These are phyloP conservation scores for Ceramica pisi DNA, from an alignment of 2,888 invertebrate genomes.

Conservation along the genomic window DNA sequence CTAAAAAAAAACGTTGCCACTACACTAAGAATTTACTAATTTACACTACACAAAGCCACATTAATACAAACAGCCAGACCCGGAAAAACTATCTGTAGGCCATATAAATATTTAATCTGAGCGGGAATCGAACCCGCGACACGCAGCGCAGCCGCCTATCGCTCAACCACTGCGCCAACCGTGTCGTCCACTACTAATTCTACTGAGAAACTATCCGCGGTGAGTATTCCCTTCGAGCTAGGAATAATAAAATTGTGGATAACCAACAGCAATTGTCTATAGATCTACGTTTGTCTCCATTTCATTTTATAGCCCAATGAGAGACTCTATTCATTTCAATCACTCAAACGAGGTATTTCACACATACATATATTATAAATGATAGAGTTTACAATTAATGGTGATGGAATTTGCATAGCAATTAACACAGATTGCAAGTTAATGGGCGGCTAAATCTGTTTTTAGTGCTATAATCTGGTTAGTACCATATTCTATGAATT, in stretches of 20 bases:
- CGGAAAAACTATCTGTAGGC: no score
- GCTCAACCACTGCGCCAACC: no score
- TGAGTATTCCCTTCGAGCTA: background rate
- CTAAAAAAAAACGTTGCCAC: no score
- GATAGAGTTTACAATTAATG: constrained; percentile 32
- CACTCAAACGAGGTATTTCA: constrained; percentile 51
- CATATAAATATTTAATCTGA: no score
- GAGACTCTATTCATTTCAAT: constrained; percentile 10
- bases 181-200: no score
- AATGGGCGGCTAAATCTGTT: constrained; percentile 57
- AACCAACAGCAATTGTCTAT: constrained; percentile 2
- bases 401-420: constrained; percentile 63
- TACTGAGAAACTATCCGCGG: background rate
- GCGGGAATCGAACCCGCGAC: no score
- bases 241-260: background rate
- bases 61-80: no score
- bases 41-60: no score
- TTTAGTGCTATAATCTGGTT: constrained; percentile 55
- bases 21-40: no score
- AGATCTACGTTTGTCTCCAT: constrained; percentile 1
- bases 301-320: constrained; percentile 19
- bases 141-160: no score
- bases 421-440: constrained; percentile 62
- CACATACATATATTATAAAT: constrained; percentile 29
- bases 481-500: constrained; percentile 24